A percentile compares a stretch with the other conserved stretches of the same genome.
phyloP scores from a whole-genome alignment of 2,888 invertebrate species.

The Cataglyphis rosenhaueri region DNA sequence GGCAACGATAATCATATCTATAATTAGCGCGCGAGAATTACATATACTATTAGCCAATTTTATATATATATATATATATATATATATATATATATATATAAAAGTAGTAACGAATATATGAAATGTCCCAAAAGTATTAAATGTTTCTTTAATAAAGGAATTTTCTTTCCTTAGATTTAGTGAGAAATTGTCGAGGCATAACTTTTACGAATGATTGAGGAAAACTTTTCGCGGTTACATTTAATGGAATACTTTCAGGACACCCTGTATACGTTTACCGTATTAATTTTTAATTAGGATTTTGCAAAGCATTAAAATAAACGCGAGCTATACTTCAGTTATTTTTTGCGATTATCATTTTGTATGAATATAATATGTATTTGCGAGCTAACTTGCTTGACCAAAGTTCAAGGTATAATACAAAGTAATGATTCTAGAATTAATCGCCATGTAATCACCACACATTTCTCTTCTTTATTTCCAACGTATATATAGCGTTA shows the following conservation, averaged over 20 bases:
- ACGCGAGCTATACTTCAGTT: background rate
- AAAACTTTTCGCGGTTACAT: background rate
- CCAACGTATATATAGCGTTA: constrained; percentile 54
- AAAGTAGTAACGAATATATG: background rate
- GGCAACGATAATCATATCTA: background rate
- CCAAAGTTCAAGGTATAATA: constrained; percentile 20
- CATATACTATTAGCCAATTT: background rate
- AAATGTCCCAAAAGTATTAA: background rate
- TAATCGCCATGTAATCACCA: constrained; percentile 18
- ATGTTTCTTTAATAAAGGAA: background rate
- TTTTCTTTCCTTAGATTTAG: background rate
- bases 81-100: background rate
- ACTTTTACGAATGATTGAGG: background rate
- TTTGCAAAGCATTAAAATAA: background rate
- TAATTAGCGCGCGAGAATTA: background rate
- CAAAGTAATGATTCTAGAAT: constrained; percentile 14
- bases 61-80: too few relatives aligned
- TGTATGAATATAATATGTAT: background rate
- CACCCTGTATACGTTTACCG: background rate
- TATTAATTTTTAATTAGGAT: background rate
- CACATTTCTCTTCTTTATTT: constrained; percentile 62
- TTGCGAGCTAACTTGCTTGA: background rate
- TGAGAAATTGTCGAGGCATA: background rate
- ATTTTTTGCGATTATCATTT: background rate
- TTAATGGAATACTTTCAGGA: background rate